Conservation (phyloP, 2,797 vertebrate genomes). For the Coregonus suidteri region DNA sequence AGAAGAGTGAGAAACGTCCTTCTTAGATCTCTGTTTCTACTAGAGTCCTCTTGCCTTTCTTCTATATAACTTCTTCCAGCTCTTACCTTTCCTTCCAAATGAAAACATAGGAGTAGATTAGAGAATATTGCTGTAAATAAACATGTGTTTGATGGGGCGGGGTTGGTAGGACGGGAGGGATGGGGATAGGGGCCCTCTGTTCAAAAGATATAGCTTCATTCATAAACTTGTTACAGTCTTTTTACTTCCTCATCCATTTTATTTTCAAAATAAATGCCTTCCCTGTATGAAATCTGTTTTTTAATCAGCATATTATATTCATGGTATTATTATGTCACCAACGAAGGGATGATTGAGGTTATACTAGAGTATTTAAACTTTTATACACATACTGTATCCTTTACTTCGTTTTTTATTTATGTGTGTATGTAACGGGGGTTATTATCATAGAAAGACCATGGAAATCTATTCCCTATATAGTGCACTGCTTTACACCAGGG, state of each 20-base stretch:
- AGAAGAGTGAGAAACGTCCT: constrained; percentile 2
- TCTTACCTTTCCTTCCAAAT: constrained; percentile 22
- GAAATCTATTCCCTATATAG: neutral
- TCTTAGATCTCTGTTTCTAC: neutral
- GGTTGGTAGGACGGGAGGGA: neutral
- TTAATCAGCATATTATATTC: constrained; percentile 31
- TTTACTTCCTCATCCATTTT: constrained; percentile 21
- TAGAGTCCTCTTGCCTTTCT: constrained; percentile 6
- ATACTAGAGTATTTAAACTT: constrained; percentile 41
- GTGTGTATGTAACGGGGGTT: neutral
- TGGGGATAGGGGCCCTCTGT: constrained; percentile 16
- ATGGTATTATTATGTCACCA: constrained; percentile 33
- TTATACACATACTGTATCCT: constrained; percentile 29
- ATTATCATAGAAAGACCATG: constrained; percentile 34
- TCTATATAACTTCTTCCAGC: constrained; percentile 35
- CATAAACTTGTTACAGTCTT: constrained; percentile 37
- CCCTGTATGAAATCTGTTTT: constrained; percentile 44
- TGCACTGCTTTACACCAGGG: neutral
- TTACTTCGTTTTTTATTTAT: constrained; percentile 34
- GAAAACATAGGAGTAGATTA: constrained; percentile 27
- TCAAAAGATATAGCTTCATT: constrained; percentile 32
- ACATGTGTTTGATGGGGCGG: constrained; percentile 36
- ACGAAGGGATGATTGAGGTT: constrained; percentile 24
- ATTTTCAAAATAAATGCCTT: constrained; percentile 35
- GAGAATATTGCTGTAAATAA: constrained; percentile 41